Evolutionary conservation across 2,113 vertebrate species (phyloP), one percentile per base, ranked within the genome.

Genomic region (Sphaerodactylus townsendi): DNA sequence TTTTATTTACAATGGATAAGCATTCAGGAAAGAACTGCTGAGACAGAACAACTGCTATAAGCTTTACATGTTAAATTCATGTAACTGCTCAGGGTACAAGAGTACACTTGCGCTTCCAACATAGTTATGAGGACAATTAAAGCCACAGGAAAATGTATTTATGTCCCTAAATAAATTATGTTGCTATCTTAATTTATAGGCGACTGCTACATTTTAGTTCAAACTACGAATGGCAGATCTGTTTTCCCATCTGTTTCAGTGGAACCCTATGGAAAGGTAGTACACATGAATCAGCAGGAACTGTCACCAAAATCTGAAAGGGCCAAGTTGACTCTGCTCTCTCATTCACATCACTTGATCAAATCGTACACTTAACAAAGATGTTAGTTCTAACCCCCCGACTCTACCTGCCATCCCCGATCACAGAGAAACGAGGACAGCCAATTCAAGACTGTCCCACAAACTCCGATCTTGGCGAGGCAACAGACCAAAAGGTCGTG

Each of bases 71-170:
- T 80, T 72, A 69, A 86, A 92, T 80, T 10, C 78, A 81, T 89
- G 84, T 84, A 90, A 91, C 78, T 79, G 64, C 15, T 68, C 85
- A 86, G 44, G 56, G 41, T 10, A 59, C 72, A 79, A 93, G 35
- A 77, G 90, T 75, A 84, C 83, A 92, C 84, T 71, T 87, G 84
- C 83, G 86, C 85, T 89, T 91, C 89, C 62, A 83, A 81, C 88
- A n/a, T 48, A 69, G n/a, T 81, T 91, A 78, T 48, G 28, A 89
- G 86, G 91, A 87, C 90, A 92, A 92, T 83, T 28, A 89, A 28
- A 84, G 83, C 78, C 46, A 70, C 76, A 81, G 48, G 77, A 89
- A 93, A 85, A 91, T 86, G 76, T 83, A 84, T 68, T 68, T 83
- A 28, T 85, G 3, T 25, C 44, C 37, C 48, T 87, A 44, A 91